Evolutionary conservation across 2,888 invertebrate species (phyloP).

Genomic region (Tenthredo notha): DNA sequence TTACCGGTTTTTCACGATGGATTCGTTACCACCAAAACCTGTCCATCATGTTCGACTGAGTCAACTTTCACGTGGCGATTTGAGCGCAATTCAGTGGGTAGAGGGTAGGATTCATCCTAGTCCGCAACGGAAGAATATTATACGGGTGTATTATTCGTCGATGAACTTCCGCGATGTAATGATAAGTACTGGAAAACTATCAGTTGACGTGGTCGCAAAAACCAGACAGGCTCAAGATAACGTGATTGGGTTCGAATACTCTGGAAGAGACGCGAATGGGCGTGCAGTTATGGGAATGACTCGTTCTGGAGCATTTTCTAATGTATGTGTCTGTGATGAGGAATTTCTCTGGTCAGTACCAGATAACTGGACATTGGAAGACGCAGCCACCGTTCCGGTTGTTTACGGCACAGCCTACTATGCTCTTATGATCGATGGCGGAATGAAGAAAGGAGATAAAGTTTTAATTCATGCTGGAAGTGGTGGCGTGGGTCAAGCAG

Average conservation of each 20-base stretch:
- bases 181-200: constrained; percentile 94
- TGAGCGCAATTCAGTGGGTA: constrained; percentile 88
- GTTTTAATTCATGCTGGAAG: constrained; percentile 81
- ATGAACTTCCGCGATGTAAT: constrained; percentile 96
- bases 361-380: constrained; percentile 85
- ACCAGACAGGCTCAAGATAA: constrained; percentile 81
- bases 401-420: constrained; percentile 83
- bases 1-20: constrained; percentile 88
- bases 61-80: constrained; percentile 88
- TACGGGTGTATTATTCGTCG: constrained; percentile 92
- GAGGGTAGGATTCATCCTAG: constrained; percentile 81
- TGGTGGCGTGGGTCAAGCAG: constrained; percentile 86
- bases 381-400: constrained; percentile 90
- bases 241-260: constrained; percentile 82
- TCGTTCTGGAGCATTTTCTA: constrained; percentile 81
- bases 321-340: constrained; percentile 81
- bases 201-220: constrained; percentile 88
- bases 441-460: constrained; percentile 72
- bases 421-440: constrained; percentile 73
- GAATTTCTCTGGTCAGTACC: constrained; percentile 85
- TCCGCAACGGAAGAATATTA: constrained; percentile 77
- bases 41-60: constrained; percentile 89
- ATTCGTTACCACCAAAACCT: constrained; percentile 78
- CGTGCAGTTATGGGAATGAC: constrained; percentile 85
- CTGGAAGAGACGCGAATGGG: constrained; percentile 86